Percentiles rank a stretch among this genome's conserved stretches.
Conservation (phyloP, 2,113 vertebrate species). For the Cynoglossus semilaevis region DNA sequence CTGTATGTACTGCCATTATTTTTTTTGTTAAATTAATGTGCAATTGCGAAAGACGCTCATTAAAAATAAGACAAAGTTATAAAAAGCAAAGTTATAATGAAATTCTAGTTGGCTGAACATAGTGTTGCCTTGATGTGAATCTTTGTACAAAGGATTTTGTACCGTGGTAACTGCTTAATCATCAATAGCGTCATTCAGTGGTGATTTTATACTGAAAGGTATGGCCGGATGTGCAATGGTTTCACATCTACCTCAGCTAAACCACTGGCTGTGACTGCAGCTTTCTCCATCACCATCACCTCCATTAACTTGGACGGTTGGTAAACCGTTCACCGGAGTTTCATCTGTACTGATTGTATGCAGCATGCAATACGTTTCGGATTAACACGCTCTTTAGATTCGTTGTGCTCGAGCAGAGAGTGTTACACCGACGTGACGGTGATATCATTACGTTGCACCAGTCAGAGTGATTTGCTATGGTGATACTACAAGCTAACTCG, state of each 20-base stretch:
- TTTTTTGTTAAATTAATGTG: too few species aligned
- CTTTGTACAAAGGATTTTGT: too few species aligned
- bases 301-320: slow-evolving; percentile 43
- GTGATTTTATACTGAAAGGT: slow-evolving; percentile 36
- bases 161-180: rapidly evolving
- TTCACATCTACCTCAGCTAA: too few species aligned
- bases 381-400: not conserved
- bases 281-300: slow-evolving; percentile 19
- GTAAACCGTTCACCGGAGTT: slow-evolving; percentile 12
- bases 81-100: too few species aligned
- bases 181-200: not conserved
- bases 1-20: too few species aligned
- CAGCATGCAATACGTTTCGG: not conserved
- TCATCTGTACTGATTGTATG: not conserved
- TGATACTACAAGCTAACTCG: slow-evolving; percentile 62
- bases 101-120: too few species aligned
- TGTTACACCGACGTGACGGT: slow-evolving; percentile 15
- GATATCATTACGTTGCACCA: slow-evolving; percentile 21
- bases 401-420: not conserved
- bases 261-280: slow-evolving; percentile 8
- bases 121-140: too few species aligned
- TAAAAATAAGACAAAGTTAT: too few species aligned
- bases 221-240: slow-evolving; percentile 17
- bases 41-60: too few species aligned
- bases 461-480: slow-evolving; percentile 61